A percentile compares a stretch with the other conserved stretches of the same genome.
Conservation (phyloP, 2,797 vertebrate genomes). For the Morus bassanus region DNA sequence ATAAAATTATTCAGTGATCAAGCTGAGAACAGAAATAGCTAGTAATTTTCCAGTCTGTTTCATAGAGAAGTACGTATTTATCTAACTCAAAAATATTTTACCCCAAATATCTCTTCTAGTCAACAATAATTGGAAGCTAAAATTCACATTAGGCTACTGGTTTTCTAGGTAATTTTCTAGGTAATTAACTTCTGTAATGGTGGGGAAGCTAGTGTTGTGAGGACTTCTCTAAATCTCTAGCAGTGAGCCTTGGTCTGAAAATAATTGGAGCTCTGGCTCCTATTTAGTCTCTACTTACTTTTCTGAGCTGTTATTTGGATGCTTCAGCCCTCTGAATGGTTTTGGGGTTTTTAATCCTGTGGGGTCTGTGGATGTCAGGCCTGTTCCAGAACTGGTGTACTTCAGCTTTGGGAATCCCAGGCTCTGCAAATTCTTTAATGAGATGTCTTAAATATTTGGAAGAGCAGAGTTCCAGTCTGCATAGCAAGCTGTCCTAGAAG, state of each 20-base stretch:
- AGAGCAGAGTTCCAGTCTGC: not conserved
- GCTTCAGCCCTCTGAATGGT: not conserved
- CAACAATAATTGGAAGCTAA: slow-evolving; percentile 10
- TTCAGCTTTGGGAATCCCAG: slow-evolving; percentile 3
- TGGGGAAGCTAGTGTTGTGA: not conserved
- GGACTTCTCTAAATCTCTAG: not conserved
- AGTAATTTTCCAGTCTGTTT: slow-evolving; percentile 41
- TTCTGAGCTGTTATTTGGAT: not conserved
- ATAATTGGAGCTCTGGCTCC: not conserved
- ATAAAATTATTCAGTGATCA: not conserved
- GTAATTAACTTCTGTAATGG: slow-evolving; percentile 18
- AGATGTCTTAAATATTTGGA: not conserved
- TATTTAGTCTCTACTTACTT: not conserved
- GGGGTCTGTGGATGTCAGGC: not conserved
- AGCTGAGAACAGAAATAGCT: slow-evolving; percentile 3
- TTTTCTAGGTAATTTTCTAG: slow-evolving; percentile 38
- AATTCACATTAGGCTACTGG: not conserved
- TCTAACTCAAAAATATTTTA: slow-evolving; percentile 16
- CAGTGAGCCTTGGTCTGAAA: not conserved
- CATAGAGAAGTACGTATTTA: not conserved
- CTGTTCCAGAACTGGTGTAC: not conserved
- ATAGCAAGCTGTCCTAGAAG: not conserved
- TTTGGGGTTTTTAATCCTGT: not conserved
- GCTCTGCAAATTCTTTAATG: not conserved
- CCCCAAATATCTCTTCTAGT: not conserved